A percentile compares a stretch with the other conserved stretches of the same genome.
Conservation (phyloP, 2,888 invertebrate genomes). For the Loripinus fragilis region DNA sequence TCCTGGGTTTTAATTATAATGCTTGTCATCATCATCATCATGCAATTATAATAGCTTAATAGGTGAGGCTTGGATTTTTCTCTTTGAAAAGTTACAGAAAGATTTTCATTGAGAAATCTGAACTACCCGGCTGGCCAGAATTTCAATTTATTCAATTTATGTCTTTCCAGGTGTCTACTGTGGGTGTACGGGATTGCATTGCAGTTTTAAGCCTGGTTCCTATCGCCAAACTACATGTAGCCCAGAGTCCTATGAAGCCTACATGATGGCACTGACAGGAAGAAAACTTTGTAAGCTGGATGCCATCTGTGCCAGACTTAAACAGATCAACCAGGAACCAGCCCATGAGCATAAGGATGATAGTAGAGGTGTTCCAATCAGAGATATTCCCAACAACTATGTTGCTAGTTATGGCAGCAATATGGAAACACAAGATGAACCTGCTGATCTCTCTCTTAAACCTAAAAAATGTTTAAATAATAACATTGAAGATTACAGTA, state of each 20-base stretch:
- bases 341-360: constrained; percentile 21
- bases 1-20: too few species aligned
- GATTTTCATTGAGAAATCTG: too few species aligned
- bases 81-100: too few species aligned
- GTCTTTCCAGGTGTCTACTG: constrained; percentile 2
- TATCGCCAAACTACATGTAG: neutral
- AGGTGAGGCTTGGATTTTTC: too few species aligned
- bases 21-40: too few species aligned
- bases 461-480: constrained; percentile 53
- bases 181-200: neutral
- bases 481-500: constrained; percentile 52
- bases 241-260: constrained; percentile 13
- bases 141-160: too few species aligned
- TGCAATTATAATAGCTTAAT: too few species aligned
- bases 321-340: constrained; percentile 51
- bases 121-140: too few species aligned
- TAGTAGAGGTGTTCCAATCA: neutral
- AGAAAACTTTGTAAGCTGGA: constrained; percentile 76
- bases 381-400: neutral
- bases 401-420: constrained; percentile 18
- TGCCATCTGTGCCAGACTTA: constrained; percentile 81
- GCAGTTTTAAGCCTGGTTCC: neutral
- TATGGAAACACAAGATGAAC: constrained; percentile 21
- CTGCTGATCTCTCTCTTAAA: constrained; percentile 42
- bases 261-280: constrained; percentile 59